Evolutionary conservation across 2,888 invertebrate genomes (phyloP), one percentile per base, ranked within the genome.

Genomic region (Bembecia ichneumoniformis): DNA sequence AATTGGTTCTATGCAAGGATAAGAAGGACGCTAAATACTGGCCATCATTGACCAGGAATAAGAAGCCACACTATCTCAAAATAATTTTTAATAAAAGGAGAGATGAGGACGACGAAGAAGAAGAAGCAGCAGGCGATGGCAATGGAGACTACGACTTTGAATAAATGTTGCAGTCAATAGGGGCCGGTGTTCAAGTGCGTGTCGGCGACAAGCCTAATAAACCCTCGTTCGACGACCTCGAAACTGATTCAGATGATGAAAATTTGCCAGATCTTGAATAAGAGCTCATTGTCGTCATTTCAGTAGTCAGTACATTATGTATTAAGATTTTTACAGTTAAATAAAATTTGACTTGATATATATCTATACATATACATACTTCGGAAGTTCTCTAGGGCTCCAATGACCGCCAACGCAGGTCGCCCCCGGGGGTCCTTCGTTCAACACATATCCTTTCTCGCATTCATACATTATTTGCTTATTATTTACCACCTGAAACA

Each of bases 31-130:
- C 93, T 53, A 90, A 94, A 1, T 97, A 92, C 77, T 98, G 98
- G 98, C 93, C 96, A 49, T 89, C 93, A 58, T 87, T 98, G 62
- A 94, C 96, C 51, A 94, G 94, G 74, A 95, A 95, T 64, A 94
- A 92, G 68, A 98, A 98, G 87, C 92, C 93, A 63, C 97, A 97
- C 77, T 98, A 97, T 93, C 89, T 99, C 63, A 98, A 98, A 89
- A 94, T 97, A 64, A 98, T 99, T 76, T 99, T 99, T 77, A 95
- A 96, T 75, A 97, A 97, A 87, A 99, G 98, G 98, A 93, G 92
- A 83, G 98, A 98, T 86, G 98, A 99, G 82, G 96, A 96, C 68
- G 98, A 98, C 55, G 96, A 94, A 49, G 94, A 93, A 57, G 96
- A 96, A 60, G 90, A 75, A 51, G 28, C 9, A 9, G 28, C 28